These are phyloP conservation scores for Heliconius congener DNA, from an alignment of 1,140 invertebrate species.

Conservation along the genomic window DNA sequence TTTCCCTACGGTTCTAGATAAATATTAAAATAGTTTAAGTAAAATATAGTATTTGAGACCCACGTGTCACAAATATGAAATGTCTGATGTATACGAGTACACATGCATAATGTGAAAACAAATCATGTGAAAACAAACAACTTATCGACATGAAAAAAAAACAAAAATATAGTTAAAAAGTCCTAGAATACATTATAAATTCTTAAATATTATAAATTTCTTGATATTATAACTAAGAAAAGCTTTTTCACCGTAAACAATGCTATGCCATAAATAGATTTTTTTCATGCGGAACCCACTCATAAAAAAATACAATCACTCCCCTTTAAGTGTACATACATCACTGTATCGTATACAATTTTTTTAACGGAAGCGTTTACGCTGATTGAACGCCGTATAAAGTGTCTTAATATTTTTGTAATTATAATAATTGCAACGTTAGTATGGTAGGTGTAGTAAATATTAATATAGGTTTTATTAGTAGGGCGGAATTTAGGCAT, in stretches of 20 bases:
- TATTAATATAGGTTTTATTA: neutral
- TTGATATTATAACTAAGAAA: neutral
- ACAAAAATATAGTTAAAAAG: too few relatives aligned
- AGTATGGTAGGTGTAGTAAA: neutral
- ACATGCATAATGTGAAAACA: too few relatives aligned
- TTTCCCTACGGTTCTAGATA: too few relatives aligned
- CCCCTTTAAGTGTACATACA: neutral
- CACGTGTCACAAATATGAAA: too few relatives aligned
- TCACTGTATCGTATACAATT: neutral
- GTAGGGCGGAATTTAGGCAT: neutral
- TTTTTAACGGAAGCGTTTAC: conserved; percentile 5
- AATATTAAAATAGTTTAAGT: too few relatives aligned
- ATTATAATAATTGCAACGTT: neutral
- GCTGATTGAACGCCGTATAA: neutral
- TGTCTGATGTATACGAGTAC: too few relatives aligned
- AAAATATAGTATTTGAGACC: too few relatives aligned
- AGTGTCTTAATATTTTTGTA: conserved; percentile 1
- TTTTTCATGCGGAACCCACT: neutral
- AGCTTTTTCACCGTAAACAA: neutral
- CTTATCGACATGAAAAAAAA: too few relatives aligned
- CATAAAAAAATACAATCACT: neutral
- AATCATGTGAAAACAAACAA: too few relatives aligned
- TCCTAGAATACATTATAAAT: too few relatives aligned
- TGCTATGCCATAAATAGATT: neutral
- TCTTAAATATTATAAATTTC: too few relatives aligned